Evolutionary conservation across 2,113 vertebrate genomes (phyloP).

Genomic region (Glaucidium brasilianum): DNA sequence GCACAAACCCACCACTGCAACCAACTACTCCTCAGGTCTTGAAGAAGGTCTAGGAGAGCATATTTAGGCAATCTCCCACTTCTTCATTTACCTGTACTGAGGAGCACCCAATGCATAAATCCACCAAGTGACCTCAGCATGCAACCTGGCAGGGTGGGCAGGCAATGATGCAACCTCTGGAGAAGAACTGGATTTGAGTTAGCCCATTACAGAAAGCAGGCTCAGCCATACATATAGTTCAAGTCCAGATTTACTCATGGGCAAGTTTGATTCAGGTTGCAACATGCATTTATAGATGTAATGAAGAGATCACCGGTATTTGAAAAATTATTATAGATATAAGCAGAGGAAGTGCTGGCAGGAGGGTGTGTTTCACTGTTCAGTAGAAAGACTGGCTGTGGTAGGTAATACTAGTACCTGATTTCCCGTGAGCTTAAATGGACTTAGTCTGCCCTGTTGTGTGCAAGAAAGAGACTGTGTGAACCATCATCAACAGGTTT

Average conservation of each 20-base stretch:
- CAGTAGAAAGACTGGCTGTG: background rate
- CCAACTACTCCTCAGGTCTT: background rate
- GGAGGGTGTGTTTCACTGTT: background rate
- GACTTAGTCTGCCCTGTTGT: background rate
- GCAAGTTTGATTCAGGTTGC: background rate
- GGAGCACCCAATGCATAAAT: background rate
- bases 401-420: background rate
- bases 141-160: background rate
- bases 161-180: background rate
- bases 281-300: background rate
- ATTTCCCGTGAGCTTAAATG: background rate
- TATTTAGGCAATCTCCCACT: background rate
- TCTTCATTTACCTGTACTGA: background rate
- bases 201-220: background rate
- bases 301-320: background rate
- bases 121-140: background rate
- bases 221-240: background rate
- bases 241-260: background rate
- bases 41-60: background rate
- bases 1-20: background rate
- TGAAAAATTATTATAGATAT: background rate
- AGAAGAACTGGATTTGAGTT: background rate
- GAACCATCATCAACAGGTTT: background rate
- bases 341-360: background rate
- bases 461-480: background rate